A percentile compares a stretch with the other conserved stretches of the same genome.
phyloP scores from a whole-genome alignment of 2,888 invertebrate species.

The Drosophila parthenogenetica region DNA sequence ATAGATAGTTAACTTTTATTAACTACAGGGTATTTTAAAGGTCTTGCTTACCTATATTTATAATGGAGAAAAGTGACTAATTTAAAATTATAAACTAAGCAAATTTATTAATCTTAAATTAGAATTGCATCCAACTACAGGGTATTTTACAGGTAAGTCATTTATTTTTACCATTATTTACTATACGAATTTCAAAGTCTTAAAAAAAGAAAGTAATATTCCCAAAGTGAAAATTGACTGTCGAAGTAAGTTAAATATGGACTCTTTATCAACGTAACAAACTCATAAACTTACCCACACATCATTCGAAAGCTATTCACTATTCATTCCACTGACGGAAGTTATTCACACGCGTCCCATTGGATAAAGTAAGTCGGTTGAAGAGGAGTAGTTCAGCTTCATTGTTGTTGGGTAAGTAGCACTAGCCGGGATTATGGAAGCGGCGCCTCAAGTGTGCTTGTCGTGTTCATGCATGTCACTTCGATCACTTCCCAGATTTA shows the following conservation, averaged over 20 bases:
- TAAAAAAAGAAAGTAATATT: too few species aligned
- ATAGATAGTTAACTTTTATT: too few species aligned
- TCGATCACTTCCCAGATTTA: slow-evolving; percentile 70
- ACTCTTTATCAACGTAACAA: slow-evolving; percentile 36
- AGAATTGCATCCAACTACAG: too few species aligned
- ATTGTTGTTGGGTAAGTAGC: slow-evolving; percentile 49
- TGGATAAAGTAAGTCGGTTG: slow-evolving; percentile 42
- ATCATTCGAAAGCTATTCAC: slow-evolving; percentile 33
- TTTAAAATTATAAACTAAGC: too few species aligned
- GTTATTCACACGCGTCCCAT: slow-evolving; percentile 51
- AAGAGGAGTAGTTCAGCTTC: slow-evolving; percentile 41
- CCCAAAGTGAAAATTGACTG: neutral
- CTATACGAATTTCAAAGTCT: too few species aligned
- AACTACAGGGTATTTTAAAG: too few species aligned
- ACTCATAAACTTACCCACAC: slow-evolving; percentile 45
- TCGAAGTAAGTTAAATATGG: slow-evolving; percentile 23
- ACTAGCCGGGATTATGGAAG: slow-evolving; percentile 59
- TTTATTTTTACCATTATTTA: too few species aligned
- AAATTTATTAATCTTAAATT: too few species aligned
- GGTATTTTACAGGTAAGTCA: too few species aligned
- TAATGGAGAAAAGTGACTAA: too few species aligned
- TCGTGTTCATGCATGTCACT: slow-evolving; percentile 67
- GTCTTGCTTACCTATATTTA: too few species aligned
- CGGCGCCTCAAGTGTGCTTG: slow-evolving; percentile 60
- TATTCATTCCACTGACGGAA: slow-evolving; percentile 52